Evolutionary conservation across 2,888 invertebrate species (phyloP), one percentile per base, ranked within the genome.

Genomic region (Boloria selene): DNA sequence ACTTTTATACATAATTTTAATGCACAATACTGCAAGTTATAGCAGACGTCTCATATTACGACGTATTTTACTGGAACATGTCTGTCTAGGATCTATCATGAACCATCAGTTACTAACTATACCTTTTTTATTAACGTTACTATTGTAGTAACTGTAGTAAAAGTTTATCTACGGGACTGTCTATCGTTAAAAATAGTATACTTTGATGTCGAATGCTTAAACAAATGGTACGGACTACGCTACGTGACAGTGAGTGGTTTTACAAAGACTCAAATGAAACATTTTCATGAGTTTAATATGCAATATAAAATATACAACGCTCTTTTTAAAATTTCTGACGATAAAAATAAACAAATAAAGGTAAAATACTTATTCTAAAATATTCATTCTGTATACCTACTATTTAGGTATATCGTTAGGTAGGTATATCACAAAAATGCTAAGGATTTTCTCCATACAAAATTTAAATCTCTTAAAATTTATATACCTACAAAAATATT

Each of bases 271-370:
- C 0, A 58, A 58, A 45, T 38, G 51, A 45, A 64, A 64, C 42
- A 56, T 56, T 63, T 63, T 44, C 44, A 63, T 63, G 55, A 63
- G 44, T 63, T 45, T 51, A 51, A 56, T 56, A 63, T 56, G 50
- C 49, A 26, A 56, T 56, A 47, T 49, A 59, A 49, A 31, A 16
- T 31, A 49, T 59, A 49, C 31, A 59, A 49, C 31, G 17, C 14
- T 31, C 49, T 47, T 13, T 16, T 38, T 4, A 38, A 47, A 62
- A 13, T 45, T 62, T 54, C 7, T 10, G 54, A 54, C 49, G 17
- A 47, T 54, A 54, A 62, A 55, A 62, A 31, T 54, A 49, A 18
- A 42, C 53, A 17, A 16, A 14, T 13, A 47, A 52, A 53, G 26
- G 56, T 56, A 56, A n/a, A 56, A 22, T n/a, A 56, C n/a, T 45